phyloP scores from a whole-genome alignment of 2,113 vertebrate species.

The Ptyas mucosa region DNA sequence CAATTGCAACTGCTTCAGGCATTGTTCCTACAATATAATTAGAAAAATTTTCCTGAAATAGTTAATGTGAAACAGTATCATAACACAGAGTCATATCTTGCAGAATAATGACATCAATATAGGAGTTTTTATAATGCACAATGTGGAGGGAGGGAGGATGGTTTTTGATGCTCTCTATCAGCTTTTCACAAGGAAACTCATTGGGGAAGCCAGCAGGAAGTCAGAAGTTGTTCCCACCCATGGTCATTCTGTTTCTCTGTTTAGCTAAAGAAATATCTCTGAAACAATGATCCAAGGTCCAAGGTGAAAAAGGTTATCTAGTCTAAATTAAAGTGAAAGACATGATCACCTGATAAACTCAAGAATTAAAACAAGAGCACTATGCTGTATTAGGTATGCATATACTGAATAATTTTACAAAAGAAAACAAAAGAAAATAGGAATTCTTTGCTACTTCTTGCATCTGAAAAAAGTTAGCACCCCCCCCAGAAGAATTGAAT shows the following conservation, averaged over 20 bases:
- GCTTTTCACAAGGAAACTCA: not conserved
- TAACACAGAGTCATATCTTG: not conserved
- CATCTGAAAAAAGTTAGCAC: not conserved
- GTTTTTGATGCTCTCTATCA: not conserved
- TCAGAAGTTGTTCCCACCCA: not conserved
- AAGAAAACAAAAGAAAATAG: not conserved
- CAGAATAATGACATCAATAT: slow-evolving; percentile 4
- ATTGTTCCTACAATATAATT: slow-evolving; percentile 19
- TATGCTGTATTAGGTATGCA: not conserved
- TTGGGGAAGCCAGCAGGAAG: not conserved
- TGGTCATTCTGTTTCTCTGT: not conserved
- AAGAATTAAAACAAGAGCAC: not conserved
- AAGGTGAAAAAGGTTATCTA: not conserved
- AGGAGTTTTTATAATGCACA: slow-evolving; percentile 8
- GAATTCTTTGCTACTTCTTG: not conserved
- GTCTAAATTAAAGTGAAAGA: not conserved
- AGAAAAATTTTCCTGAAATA: not conserved
- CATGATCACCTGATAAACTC: not conserved
- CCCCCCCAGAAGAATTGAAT: too few relatives aligned
- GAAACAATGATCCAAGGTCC: not conserved
- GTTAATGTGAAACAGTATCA: slow-evolving; percentile 19
- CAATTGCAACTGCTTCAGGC: slow-evolving; percentile 27
- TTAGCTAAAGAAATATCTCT: too few relatives aligned
- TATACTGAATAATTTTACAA: not conserved
- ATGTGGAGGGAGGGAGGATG: not conserved